Evolutionary conservation across 2,888 invertebrate species (phyloP), one percentile per base, ranked within the genome.

Genomic region (Tricholauxania praeusta): DNA sequence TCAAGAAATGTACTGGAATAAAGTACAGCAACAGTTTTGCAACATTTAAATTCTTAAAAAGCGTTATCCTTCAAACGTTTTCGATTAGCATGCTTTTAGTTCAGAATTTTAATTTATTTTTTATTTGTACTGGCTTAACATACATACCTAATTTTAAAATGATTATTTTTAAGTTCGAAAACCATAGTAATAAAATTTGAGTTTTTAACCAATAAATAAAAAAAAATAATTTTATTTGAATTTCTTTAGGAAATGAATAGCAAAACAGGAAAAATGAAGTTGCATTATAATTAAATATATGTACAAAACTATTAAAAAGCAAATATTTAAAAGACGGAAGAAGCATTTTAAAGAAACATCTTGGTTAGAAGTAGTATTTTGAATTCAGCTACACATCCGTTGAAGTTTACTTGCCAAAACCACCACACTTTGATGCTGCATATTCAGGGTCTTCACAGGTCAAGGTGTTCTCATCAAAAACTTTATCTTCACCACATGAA

Each of bases 401-500:
- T 28, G 22, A 60, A 55, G 39, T 48, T 77, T 82, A 84, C 78
- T 86, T 85, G 76, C 83, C 84, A 72, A 80, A 82, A 67, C 81
- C 80, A 78, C 85, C 82, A 74, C 86, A 86, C 65, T 81, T 79
- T 59, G 86, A 81, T 72, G 82, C 80, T 62, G 85, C 84, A 64
- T 85, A 81, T 68, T 86, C 86, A n/a, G 86, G 84, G 47, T 86
- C 96, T 83, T 96, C 93, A 82, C 96, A 97, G 73, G 95, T 93
- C 60, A 96, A 89, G 80, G 92, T 92, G 77, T 92, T 90, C 82
- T 95, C 94, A 81, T 96, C 96, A 82, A 97, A 94, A 66, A 95
- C 92, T 87, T 95, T 94, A 82, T 92, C 95, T 79, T 96, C 95
- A 7, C 93, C 96, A 83, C 97, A 97, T 73, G 93, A 91, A 82